These are phyloP conservation scores for Dolichomitus sp. DNA, from an alignment of 2,888 invertebrate species.

Conservation along the genomic window DNA sequence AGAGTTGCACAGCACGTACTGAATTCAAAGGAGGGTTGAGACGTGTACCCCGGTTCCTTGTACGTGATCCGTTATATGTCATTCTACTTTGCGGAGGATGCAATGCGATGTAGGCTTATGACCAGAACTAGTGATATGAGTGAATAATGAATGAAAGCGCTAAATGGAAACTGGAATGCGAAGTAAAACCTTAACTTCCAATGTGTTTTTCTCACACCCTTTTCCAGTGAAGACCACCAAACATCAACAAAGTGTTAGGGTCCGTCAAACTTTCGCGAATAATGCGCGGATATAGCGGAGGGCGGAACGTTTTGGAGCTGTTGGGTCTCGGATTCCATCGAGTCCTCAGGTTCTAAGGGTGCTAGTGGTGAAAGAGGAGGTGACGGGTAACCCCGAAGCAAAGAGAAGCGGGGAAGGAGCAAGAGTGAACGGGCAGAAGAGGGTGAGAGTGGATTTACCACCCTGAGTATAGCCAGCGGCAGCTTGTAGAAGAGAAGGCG, in stretches of 20 bases:
- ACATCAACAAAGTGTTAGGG: slow-evolving; percentile 31
- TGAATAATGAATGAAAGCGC: background rate
- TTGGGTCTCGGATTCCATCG: slow-evolving; percentile 55
- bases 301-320: slow-evolving; percentile 28
- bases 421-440: slow-evolving; percentile 51
- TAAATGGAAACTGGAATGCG: background rate
- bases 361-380: slow-evolving; percentile 52
- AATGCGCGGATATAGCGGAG: background rate
- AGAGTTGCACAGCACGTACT: slow-evolving; percentile 2
- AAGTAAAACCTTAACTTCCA: background rate
- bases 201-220: too few relatives aligned
- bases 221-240: too few relatives aligned
- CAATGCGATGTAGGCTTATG: slow-evolving; percentile 7
- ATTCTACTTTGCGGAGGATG: background rate
- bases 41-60: background rate
- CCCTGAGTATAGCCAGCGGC: slow-evolving; percentile 44
- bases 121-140: background rate
- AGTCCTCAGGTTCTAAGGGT: slow-evolving; percentile 59
- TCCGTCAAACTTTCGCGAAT: slow-evolving; percentile 52
- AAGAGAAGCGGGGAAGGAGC: slow-evolving; percentile 36
- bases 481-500: slow-evolving; percentile 43
- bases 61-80: slow-evolving; percentile 22
- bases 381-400: slow-evolving; percentile 58
- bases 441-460: slow-evolving; percentile 52
- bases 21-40: slow-evolving; percentile 15